Evolutionary conservation across 2,797 vertebrate genomes (phyloP).

Genomic region (Notamacropus eugenii): DNA sequence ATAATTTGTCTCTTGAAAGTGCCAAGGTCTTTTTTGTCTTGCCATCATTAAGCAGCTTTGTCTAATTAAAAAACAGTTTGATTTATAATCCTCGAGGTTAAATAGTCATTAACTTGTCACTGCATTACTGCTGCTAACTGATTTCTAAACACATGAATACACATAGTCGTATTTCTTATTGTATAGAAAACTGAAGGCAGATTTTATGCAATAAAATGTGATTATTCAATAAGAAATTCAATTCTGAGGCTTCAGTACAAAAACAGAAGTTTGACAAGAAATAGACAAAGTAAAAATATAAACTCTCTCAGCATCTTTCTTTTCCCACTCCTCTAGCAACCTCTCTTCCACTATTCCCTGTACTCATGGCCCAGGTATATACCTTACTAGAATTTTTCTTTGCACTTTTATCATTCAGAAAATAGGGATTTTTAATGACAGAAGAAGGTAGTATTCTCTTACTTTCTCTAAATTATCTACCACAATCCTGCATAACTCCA

Average conservation of each 20-base stretch:
- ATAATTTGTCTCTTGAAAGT: conserved; percentile 48
- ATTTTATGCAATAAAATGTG: not conserved
- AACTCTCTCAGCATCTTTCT: accelerated
- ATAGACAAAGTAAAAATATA: not conserved
- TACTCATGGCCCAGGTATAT: not conserved
- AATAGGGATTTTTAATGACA: not conserved
- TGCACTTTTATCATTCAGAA: not conserved
- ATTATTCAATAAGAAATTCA: not conserved
- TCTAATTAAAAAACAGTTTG: conserved; percentile 56
- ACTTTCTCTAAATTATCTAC: not conserved
- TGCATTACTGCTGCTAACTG: not conserved
- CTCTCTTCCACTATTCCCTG: not conserved
- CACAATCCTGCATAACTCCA: not conserved
- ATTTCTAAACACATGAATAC: conserved; percentile 4
- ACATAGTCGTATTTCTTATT: not conserved
- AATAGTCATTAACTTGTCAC: conserved; percentile 23
- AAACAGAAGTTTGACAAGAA: not conserved
- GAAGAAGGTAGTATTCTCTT: not conserved
- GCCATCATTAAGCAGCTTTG: conserved; percentile 40
- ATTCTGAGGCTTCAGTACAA: not conserved
- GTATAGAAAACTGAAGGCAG: not conserved
- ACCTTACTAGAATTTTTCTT: not conserved
- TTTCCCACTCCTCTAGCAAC: not conserved
- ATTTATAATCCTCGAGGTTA: conserved; percentile 31
- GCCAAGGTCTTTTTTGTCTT: conserved; percentile 31